Conservation (phyloP, 2,888 invertebrate genomes). For the Caenorhabditis sp. region DNA sequence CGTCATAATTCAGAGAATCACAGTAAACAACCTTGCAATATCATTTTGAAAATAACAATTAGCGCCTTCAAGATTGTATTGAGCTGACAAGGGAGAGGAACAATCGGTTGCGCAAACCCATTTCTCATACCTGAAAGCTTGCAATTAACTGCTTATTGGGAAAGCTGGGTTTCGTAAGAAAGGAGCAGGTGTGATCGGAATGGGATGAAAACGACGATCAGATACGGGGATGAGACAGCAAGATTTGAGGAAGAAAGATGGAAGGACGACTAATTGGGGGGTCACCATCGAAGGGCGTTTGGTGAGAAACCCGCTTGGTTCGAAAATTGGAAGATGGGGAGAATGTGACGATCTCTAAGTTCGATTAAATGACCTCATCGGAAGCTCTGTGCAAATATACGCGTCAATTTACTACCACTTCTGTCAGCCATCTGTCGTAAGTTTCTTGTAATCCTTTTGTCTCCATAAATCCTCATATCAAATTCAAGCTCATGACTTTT, state of each 20-base stretch:
- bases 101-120: slow-evolving; percentile 13
- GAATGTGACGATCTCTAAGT: background rate
- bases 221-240: slow-evolving; percentile 17
- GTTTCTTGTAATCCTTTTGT: slow-evolving; percentile 3
- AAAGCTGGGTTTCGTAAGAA: slow-evolving; percentile 13
- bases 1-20: background rate
- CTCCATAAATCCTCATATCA: slow-evolving; percentile 10
- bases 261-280: slow-evolving; percentile 38
- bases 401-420: background rate
- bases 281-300: background rate
- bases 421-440: slow-evolving; percentile 24
- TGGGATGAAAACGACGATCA: slow-evolving; percentile 16
- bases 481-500: background rate
- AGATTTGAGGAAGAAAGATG: background rate
- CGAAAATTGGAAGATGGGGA: slow-evolving; percentile 39
- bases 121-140: slow-evolving; percentile 18
- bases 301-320: slow-evolving; percentile 14
- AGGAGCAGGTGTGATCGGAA: slow-evolving; percentile 34
- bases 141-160: slow-evolving; percentile 36
- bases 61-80: slow-evolving; percentile 2
- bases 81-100: background rate
- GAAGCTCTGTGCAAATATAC: background rate
- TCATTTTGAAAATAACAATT: slow-evolving; percentile 4
- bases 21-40: background rate
- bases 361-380: background rate